These are phyloP conservation scores for Scaptomyza montana DNA, from an alignment of 1,140 invertebrate genomes.

Conservation along the genomic window DNA sequence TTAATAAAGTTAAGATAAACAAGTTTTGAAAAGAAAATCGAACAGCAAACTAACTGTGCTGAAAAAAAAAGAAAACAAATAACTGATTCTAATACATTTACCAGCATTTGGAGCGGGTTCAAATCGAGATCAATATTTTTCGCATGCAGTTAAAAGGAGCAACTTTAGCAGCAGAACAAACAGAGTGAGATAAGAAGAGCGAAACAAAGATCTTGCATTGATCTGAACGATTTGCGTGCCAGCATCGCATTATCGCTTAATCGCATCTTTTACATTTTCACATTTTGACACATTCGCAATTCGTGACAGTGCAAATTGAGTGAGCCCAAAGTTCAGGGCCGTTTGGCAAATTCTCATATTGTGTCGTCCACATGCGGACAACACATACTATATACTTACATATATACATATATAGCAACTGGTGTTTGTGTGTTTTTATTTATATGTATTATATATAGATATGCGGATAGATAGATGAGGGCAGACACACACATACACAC, in stretches of 20 bases:
- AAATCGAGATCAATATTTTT: not conserved
- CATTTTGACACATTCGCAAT: slow-evolving; percentile 69
- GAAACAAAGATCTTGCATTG: slow-evolving; percentile 66
- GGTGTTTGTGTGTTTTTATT: not conserved
- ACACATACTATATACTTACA: slow-evolving; percentile 12
- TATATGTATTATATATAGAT: not conserved
- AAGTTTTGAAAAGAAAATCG: not conserved
- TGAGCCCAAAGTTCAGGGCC: slow-evolving; percentile 73
- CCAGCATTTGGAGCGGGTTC: not conserved
- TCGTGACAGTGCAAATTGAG: slow-evolving; percentile 75
- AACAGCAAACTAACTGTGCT: not conserved
- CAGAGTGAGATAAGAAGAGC: not conserved
- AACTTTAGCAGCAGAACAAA: not conserved
- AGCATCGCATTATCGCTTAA: slow-evolving; percentile 5
- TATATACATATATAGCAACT: slow-evolving; percentile 15
- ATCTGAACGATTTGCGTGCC: slow-evolving; percentile 38
- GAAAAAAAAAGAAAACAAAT: not conserved
- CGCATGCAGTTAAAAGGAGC: not conserved
- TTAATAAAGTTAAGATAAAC: not conserved
- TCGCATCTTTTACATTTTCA: slow-evolving; percentile 17
- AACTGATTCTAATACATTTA: not conserved
- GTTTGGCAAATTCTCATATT: slow-evolving; percentile 34
- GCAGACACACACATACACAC: slow-evolving; percentile 5
- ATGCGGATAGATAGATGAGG: slow-evolving; percentile 6
- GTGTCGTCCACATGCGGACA: slow-evolving; percentile 47